phyloP scores from a whole-genome alignment of 2,888 invertebrate genomes.

The Melipona beecheii region DNA sequence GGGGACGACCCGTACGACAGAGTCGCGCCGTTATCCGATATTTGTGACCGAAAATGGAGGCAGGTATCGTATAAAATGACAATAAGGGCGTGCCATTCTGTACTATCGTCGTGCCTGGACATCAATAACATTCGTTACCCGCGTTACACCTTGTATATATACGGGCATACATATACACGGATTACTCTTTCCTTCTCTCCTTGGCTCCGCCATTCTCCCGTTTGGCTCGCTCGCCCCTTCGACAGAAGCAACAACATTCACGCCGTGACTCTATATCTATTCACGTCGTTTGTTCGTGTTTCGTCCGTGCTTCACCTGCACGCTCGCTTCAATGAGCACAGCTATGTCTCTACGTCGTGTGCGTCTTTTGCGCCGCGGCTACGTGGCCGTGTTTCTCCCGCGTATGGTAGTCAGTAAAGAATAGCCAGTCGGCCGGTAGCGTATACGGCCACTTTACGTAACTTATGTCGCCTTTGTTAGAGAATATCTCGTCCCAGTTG shows the following conservation, averaged over 20 bases:
- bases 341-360: conserved; percentile 1
- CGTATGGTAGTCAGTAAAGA: conserved; percentile 68
- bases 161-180: conserved; percentile 43
- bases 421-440: conserved; percentile 66
- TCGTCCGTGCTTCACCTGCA: conserved; percentile 38
- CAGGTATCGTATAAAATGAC: conserved; percentile 79
- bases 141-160: conserved; percentile 64
- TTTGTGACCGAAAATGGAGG: conserved; percentile 77
- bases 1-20: conserved; percentile 56
- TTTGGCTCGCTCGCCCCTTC: not conserved
- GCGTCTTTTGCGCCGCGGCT: not conserved
- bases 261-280: not conserved
- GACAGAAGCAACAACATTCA: not conserved
- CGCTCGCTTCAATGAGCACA: not conserved
- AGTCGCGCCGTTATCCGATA: conserved; percentile 75
- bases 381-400: conserved; percentile 21
- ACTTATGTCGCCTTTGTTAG: conserved; percentile 80
- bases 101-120: conserved; percentile 66
- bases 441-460: conserved; percentile 77
- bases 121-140: conserved; percentile 82
- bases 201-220: not conserved
- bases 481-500: conserved; percentile 57
- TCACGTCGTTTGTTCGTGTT: not conserved
- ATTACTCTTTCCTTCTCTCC: conserved; percentile 28
- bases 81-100: conserved; percentile 77